Evolutionary conservation across 30 jellyfish, hydroid and myxozoan species (phyloP).

Genomic region (Mastigias papua): DNA sequence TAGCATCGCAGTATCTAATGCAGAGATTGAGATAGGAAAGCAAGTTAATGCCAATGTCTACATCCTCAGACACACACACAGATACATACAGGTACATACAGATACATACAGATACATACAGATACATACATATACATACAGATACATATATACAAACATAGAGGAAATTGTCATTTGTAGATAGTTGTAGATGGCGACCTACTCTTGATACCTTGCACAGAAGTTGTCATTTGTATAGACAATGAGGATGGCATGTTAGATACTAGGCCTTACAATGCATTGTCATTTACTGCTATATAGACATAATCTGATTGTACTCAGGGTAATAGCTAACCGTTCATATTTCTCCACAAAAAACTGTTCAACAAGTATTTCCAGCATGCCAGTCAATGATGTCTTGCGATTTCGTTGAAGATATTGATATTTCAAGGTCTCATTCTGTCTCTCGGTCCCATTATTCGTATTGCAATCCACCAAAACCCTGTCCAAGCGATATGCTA

Average conservation of each 20-base stretch:
- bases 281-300: not conserved
- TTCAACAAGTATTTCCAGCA: constrained; percentile 43
- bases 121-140: no score
- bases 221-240: not conserved
- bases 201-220: not conserved
- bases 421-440: constrained; percentile 60
- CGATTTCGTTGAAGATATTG: constrained; percentile 8
- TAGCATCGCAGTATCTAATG: constrained; percentile 3
- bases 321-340: not conserved
- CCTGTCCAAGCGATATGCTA: constrained; percentile 58
- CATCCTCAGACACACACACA: not conserved
- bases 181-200: not conserved
- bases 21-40: not conserved
- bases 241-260: not conserved
- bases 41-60: no score
- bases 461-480: constrained; percentile 31
- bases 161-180: not conserved
- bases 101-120: no score
- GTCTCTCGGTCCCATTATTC: constrained; percentile 75
- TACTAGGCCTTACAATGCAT: not conserved
- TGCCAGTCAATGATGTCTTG: constrained; percentile 59
- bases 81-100: no score
- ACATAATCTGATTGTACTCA: not conserved
- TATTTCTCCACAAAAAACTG: constrained; percentile 34
- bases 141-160: no score